phyloP scores from a whole-genome alignment of 1,140 invertebrate species.

The Heliconius hermathena region DNA sequence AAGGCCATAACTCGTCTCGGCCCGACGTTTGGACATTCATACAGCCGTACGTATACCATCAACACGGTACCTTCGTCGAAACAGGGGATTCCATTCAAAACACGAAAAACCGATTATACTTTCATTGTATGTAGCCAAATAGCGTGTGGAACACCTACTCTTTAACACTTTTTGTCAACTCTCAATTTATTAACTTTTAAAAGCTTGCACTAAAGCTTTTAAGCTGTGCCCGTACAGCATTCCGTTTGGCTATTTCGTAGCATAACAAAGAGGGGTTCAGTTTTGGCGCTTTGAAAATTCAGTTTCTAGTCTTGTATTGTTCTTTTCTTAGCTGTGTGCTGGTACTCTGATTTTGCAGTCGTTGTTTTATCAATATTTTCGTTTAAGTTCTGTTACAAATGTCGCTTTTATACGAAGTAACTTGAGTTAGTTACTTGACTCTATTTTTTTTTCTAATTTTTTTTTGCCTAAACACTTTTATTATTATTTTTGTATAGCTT shows the following conservation, averaged over 20 bases:
- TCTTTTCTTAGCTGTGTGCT: constrained; percentile 8
- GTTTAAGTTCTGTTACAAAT: not conserved
- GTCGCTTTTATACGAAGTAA: not conserved
- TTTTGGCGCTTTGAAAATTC: constrained; percentile 44
- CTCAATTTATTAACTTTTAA: constrained; percentile 75
- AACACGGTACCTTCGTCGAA: constrained; percentile 48
- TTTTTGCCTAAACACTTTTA: too few species aligned
- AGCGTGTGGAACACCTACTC: constrained; percentile 61
- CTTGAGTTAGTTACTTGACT: too few species aligned
- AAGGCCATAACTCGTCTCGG: constrained; percentile 75
- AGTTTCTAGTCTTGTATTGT: constrained; percentile 34
- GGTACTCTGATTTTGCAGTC: not conserved
- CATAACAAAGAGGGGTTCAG: constrained; percentile 44
- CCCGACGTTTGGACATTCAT: constrained; percentile 59
- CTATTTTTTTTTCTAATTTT: too few species aligned
- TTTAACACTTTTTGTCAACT: constrained; percentile 67
- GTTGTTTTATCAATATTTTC: not conserved
- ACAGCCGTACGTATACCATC: constrained; percentile 55
- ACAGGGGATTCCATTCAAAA: constrained; percentile 67
- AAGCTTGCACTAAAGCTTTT: constrained; percentile 65
- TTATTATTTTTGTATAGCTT: too few species aligned
- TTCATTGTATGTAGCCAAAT: constrained; percentile 70
- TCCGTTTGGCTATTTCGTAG: constrained; percentile 45
- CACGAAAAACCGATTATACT: constrained; percentile 76
- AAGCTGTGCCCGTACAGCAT: constrained; percentile 50